Conservation (phyloP, 2,113 vertebrate genomes). For the Cryptotis parvus region DNA sequence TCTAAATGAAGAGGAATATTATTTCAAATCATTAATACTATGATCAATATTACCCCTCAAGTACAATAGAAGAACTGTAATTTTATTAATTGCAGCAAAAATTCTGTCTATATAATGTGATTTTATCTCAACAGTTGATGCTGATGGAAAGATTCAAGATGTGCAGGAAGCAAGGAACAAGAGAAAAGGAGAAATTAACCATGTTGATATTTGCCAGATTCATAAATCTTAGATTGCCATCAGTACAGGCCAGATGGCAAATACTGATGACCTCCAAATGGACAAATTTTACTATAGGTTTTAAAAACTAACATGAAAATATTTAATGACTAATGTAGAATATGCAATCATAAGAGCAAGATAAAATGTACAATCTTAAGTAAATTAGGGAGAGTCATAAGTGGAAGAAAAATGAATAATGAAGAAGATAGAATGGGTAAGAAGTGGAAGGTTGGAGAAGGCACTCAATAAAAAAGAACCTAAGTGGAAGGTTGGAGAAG, state of each 20-base stretch:
- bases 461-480: neutral
- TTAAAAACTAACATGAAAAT: neutral
- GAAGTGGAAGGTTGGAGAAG: too few species aligned
- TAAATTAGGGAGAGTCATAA: neutral
- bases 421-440: too few species aligned
- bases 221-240: too few species aligned
- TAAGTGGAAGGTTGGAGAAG: too few species aligned
- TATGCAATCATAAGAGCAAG: neutral
- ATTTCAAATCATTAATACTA: neutral
- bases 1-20: slow-evolving; percentile 29
- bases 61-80: neutral
- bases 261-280: slow-evolving; percentile 19
- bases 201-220: neutral
- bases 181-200: neutral
- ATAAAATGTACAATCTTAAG: slow-evolving; percentile 5
- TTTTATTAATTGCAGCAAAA: neutral
- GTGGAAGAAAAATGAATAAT: too few species aligned
- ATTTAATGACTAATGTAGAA: too few species aligned
- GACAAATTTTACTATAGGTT: neutral
- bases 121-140: neutral
- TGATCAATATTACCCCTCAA: neutral
- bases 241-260: neutral
- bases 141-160: neutral
- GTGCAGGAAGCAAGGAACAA: neutral
- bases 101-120: neutral